These are phyloP conservation scores for Gobio gobio DNA, from an alignment of 2,113 vertebrate species.

Conservation along the genomic window DNA sequence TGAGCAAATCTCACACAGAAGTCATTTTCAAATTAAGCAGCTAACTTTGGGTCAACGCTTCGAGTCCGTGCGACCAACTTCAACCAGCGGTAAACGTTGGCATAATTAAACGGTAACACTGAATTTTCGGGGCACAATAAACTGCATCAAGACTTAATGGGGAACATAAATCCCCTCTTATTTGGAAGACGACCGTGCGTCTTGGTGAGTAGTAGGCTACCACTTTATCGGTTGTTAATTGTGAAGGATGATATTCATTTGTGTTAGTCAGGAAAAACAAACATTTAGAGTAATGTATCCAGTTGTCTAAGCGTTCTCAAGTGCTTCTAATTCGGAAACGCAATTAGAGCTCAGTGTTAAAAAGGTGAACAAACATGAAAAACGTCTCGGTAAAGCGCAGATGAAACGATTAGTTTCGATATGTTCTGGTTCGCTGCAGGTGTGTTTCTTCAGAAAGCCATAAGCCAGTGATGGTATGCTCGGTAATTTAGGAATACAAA, in stretches of 20 bases:
- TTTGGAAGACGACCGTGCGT: background rate
- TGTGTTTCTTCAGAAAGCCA: conserved; percentile 46
- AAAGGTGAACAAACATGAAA: conserved; percentile 25
- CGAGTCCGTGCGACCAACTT: background rate
- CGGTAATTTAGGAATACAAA: conserved; percentile 31
- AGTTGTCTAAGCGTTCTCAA: background rate
- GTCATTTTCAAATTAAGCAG: background rate
- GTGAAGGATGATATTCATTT: conserved; percentile 23
- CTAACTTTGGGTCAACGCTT: background rate
- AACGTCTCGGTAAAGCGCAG: background rate
- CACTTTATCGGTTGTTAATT: conserved; percentile 23
- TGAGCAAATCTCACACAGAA: background rate
- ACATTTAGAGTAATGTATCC: conserved; percentile 27
- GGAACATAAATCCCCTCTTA: conserved; percentile 20
- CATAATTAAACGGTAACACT: too few species aligned
- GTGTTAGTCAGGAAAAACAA: conserved; percentile 36
- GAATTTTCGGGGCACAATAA: background rate
- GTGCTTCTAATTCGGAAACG: conserved; percentile 14
- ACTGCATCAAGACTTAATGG: background rate
- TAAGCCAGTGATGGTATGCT: conserved; percentile 4
- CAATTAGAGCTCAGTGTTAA: conserved; percentile 18
- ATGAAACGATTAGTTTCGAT: conserved; percentile 4
- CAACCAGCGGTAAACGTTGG: background rate
- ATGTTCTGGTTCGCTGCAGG: conserved; percentile 27
- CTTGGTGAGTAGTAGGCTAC: background rate